phyloP scores from a whole-genome alignment of 2,113 vertebrate genomes.

The Anarrhichthys ocellatus region DNA sequence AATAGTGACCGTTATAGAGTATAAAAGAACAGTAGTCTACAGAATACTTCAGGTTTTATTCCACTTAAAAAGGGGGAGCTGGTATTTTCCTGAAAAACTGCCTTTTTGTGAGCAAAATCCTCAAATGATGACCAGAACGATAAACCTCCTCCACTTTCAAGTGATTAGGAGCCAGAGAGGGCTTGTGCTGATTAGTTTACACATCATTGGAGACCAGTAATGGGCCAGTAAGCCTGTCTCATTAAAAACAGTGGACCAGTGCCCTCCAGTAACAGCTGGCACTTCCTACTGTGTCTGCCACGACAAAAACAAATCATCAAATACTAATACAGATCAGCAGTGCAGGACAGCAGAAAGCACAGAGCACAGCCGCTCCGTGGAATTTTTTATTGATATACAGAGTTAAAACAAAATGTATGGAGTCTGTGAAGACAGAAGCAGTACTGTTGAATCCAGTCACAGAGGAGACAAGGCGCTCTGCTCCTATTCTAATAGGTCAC shows the following conservation, averaged over 20 bases:
- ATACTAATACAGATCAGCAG: slow-evolving; percentile 58
- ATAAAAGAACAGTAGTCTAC: not conserved
- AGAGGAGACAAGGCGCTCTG: slow-evolving; percentile 54
- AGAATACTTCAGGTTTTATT: slow-evolving; percentile 18
- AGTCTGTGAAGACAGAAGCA: slow-evolving; percentile 43
- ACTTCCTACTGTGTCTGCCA: slow-evolving; percentile 31
- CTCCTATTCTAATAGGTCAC: slow-evolving; percentile 60
- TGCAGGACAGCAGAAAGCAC: slow-evolving; percentile 36
- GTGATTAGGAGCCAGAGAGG: slow-evolving; percentile 62
- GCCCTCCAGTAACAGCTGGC: slow-evolving; percentile 71
- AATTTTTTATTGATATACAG: slow-evolving; percentile 50
- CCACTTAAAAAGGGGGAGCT: not conserved
- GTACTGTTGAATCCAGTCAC: slow-evolving; percentile 34
- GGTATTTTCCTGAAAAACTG: slow-evolving; percentile 26
- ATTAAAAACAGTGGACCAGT: slow-evolving; percentile 72
- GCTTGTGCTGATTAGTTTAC: slow-evolving; percentile 65
- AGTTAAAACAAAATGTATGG: slow-evolving; percentile 44
- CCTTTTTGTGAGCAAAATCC: slow-evolving; percentile 23
- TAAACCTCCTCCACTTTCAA: slow-evolving; percentile 53
- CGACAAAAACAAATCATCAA: slow-evolving; percentile 69
- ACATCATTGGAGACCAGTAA: slow-evolving; percentile 72
- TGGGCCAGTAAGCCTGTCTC: slow-evolving; percentile 70
- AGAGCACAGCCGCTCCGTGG: slow-evolving; percentile 24
- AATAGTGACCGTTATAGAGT: slow-evolving; percentile 13
- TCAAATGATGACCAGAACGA: slow-evolving; percentile 28